Base-by-base conservation (phyloP, 2,113 vertebrate genomes). In the Conger conger region DNA sequence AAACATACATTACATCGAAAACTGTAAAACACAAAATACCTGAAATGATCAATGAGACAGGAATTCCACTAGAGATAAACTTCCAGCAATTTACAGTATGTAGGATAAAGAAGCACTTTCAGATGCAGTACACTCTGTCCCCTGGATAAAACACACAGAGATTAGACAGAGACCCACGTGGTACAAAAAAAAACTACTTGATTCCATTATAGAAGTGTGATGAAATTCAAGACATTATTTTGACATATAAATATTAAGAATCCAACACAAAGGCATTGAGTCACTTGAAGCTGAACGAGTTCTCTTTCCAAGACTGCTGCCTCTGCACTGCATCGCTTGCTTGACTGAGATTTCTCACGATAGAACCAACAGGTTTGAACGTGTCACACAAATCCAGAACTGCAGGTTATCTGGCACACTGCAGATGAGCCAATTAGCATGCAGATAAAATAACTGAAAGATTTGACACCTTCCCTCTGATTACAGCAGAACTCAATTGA, bases 341-440 rank as follows among this genome's bases (percentile, higher is more conserved):
- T 5, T 63, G 35, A 60, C 11, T n/a, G 7, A 16, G 77, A 38
- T 76, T 57, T 81, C 80, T 77, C 45, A 6, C 16, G 40, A 36
- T 35, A 36, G 57, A 80, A 17, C 18, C 20, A 77, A 76, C 84
- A 86, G 36, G 68, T 76, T 77, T 76, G 18, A 53, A 54, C 68
- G 3, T 20, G 45, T 54, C 45, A n/a, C n/a, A 37, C 60, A 38
- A 40, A 78, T 82, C 35, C 40, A 81, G 79, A 54, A 77, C 35
- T 54, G 53, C 77, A 36, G 15, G 83, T 17, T 42, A 33, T 35
- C 37, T 84, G 37, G 42, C 50, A 84, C 27, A 63, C 8, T n/a
- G 50, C 7, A 80, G 77, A 79, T 60, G 23, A 84, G 57, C 50
- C 36, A 60, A 42, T 80, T 57, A 63, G 27, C 35, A 40, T n/a